Percentiles rank a stretch among this genome's conserved stretches.
phyloP scores from a whole-genome alignment of 2,888 invertebrate genomes.

The Panzeria rudis region DNA sequence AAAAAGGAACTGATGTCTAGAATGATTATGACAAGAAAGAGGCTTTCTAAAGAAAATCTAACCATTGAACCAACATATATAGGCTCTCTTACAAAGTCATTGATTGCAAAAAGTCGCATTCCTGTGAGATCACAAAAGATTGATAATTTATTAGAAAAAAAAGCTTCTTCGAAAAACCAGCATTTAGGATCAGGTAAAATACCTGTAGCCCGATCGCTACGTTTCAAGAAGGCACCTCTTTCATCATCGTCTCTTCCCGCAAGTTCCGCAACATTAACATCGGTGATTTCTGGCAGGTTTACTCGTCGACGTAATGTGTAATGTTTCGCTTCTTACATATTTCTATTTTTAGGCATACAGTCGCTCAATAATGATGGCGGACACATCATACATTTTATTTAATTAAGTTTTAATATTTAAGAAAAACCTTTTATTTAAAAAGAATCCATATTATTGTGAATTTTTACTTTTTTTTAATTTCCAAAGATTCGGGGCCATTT shows the following conservation, averaged over 20 bases:
- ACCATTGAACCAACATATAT: slow-evolving; percentile 67
- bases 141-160: slow-evolving; percentile 13
- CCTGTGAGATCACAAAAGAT: slow-evolving; percentile 36
- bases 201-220: background rate
- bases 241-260: background rate
- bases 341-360: no score
- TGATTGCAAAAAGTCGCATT: slow-evolving; percentile 52
- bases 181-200: background rate
- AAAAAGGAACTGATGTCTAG: slow-evolving; percentile 74
- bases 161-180: background rate
- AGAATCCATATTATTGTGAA: no score
- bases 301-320: slow-evolving; percentile 31
- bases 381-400: no score
- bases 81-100: background rate
- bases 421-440: no score
- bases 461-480: no score
- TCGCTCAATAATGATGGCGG: no score
- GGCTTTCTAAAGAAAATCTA: slow-evolving; percentile 82
- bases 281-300: background rate
- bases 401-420: no score
- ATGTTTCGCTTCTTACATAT: background rate
- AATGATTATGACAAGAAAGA: slow-evolving; percentile 79
- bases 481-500: no score
- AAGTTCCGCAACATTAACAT: background rate
- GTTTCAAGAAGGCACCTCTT: slow-evolving; percentile 6